Evolutionary conservation across 2,797 vertebrate species (phyloP), one percentile per base, ranked within the genome.

Genomic region (Rhinatrema bivittatum): DNA sequence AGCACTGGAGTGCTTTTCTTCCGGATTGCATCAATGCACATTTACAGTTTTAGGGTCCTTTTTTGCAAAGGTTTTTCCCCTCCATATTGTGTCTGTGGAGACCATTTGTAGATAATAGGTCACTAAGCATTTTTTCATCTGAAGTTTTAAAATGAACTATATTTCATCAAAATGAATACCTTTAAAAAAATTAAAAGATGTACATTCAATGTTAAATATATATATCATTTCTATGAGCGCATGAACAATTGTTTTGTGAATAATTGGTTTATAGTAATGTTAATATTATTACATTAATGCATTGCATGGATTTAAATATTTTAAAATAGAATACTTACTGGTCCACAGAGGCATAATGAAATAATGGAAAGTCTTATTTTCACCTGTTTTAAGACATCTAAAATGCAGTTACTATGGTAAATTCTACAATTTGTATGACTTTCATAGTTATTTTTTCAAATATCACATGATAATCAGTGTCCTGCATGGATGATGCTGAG

Each of bases 201-300:
- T 48, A 62, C 64, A 56, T 62, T 39, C 60, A 65, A 63, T 68
- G 68, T 66, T 68, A 42, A 70, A 56, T 57, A 33, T 57, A 76
- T 34, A n/a, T 29, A 34, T 33, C 34, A n/a, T 7, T 24, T 17
- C 2, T 20, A 30, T 51, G 20, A 45, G 30, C 70, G 76, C 76
- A 70, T 57, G 56, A 67, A 67, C 62, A 63, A 51, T 55, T 82
- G 74, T 77, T 65, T 80, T 76, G 74, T 74, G 78, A 78, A 78
- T 78, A 82, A 80, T 74, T 71, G 66, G 68, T 76, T 83, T 78
- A 59, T 80, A 70, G 77, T 70, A 70, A 78, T 79, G 78, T 62
- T 76, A 67, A 76, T 72, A 65, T 69, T 67, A 72, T 51, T 70
- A 45, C 49, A 75, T 78, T 62, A 55, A 48, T 72, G 68, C 60